phyloP scores from a whole-genome alignment of 2,888 invertebrate genomes.

The Nebria salina region DNA sequence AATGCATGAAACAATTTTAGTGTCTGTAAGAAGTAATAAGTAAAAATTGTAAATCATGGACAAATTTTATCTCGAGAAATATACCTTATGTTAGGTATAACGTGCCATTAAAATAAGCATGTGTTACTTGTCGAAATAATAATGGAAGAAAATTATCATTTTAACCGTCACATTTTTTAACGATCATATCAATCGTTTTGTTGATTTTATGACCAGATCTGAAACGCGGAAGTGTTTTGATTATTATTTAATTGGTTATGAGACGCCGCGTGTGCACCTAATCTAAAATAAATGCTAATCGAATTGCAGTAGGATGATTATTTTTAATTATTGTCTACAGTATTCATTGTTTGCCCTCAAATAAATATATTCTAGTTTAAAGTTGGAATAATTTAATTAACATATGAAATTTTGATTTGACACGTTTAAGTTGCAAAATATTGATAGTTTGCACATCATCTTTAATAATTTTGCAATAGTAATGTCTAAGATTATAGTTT shows the following conservation, averaged over 20 bases:
- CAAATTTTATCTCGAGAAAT: too few species aligned
- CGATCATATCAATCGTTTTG: not conserved
- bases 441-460: too few species aligned
- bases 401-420: too few species aligned
- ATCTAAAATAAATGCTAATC: constrained; percentile 20
- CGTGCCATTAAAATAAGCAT: not conserved
- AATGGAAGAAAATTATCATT: not conserved
- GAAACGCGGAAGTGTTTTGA: constrained; percentile 10
- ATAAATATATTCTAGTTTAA: not conserved
- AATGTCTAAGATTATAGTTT: too few species aligned
- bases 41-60: too few species aligned
- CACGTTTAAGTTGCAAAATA: too few species aligned
- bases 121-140: not conserved
- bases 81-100: too few species aligned
- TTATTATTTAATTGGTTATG: constrained; percentile 20
- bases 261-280: constrained; percentile 19
- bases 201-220: constrained; percentile 16
- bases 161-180: not conserved
- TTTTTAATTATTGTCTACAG: constrained; percentile 3
- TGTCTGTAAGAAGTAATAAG: too few species aligned
- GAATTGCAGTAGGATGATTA: constrained; percentile 13
- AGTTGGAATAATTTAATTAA: not conserved
- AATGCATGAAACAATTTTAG: too few species aligned
- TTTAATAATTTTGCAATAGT: too few species aligned
- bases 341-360: not conserved